Base-by-base conservation (phyloP, 2,797 vertebrate genomes). In the Spheniscus humboldti region DNA sequence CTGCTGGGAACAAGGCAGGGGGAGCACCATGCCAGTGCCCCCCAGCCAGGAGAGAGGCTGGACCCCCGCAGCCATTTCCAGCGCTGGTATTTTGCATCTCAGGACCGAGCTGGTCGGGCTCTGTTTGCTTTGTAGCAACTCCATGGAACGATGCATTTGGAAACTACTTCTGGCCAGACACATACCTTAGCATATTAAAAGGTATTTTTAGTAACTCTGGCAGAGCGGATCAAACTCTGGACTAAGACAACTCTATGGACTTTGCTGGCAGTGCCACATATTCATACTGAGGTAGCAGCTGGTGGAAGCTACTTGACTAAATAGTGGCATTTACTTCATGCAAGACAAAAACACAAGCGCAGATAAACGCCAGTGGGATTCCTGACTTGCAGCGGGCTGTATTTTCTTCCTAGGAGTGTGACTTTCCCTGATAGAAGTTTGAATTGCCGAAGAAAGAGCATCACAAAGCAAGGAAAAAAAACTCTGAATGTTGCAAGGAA, bases 181-280 rank as follows among this genome's bases (percentile, higher is more conserved):
- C 90, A 63, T 67, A 90, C 45, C 53, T 35, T 79, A 82, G 84
- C 60, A 74, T 76, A 82, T 93, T 87, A 69, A 82, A 88, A 68
- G 67, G 69, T 94, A 92, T 82, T 95, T 95, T 96, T 96, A 95
- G 95, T 45, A 66, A 35, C 57, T 76, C 47, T 88, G 77, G 71
- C 73, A 89, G 71, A 82, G 56, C 2, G 2, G 56, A 88, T 47
- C 57, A 31, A 67, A 71, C 88, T 76, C 62, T 69, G 45, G 14
- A 33, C 83, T 64, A 31, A 82, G 43, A 68, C 75, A 91, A 74
- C 74, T 87, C 74, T 43, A 52, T 8, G 52, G 80, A 71, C n/a
- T 71, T 30, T 25, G 31, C 83, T 85, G 86, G 90, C 73, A 86
- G 53, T 2, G 1, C 80, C 9, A 14, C n/a, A 10, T 33, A 52